Evolutionary conservation across 2,888 invertebrate genomes (phyloP), one percentile per base, ranked within the genome.

Genomic region (Mamestra brassicae): DNA sequence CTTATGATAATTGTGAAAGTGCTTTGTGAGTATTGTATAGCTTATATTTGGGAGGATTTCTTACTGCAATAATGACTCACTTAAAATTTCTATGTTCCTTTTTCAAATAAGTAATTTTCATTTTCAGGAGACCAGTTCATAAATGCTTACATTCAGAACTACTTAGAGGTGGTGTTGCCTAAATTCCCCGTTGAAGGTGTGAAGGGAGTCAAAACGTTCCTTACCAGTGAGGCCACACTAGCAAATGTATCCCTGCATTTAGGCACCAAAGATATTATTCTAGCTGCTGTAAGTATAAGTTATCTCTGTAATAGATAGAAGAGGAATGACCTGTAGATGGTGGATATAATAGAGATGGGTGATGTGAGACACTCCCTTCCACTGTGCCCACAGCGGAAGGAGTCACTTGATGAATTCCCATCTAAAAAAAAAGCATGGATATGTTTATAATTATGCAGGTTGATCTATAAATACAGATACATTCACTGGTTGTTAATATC

Each of bases 211-310:
- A 92, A 95, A 60, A 95, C 97, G 26, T 97, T 98, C 91, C 96
- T 99, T 71, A 96, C 97, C 60, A 97, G 97, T 60, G 97, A 97
- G 74, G 96, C 97, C 54, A 96, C 97, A n/a, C 92, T 99, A 13
- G 97, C 98, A 0, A 94, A 98, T 90, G 97, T 99, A 69, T 98
- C 98, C 0, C 93, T 91, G 5, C 97, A 98, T 89, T 96, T 99
- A 76, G 99, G 99, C 58, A 97, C 98, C 45, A 98, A 97, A 87
- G 99, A 99, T 90, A 97, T 99, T 26, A 97, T 99, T 86, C 96
- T 98, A 74, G 97, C 97, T 85, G 95, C 96, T 68, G 99, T 99
- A 96, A 97, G 97, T 96, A 92, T 66, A 61, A 15, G 15, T 11
- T 13, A 11, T 1, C 6, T 34, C 11, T 11, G 10, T 45, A 42